phyloP scores from a whole-genome alignment of 92 coral and sea anemone genomes.

The Pocillopora meandrina region DNA sequence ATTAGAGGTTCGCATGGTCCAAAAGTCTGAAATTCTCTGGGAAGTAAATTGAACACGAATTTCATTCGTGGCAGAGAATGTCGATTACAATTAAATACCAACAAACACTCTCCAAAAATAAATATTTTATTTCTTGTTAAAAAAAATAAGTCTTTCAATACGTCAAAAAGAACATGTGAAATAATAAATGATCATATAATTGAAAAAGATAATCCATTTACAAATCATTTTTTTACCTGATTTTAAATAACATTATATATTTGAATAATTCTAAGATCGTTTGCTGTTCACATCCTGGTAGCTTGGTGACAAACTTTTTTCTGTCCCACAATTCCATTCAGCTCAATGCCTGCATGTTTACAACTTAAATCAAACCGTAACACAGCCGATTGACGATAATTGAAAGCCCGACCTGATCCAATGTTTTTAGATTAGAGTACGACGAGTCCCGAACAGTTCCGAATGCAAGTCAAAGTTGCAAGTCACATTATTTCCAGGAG shows the following conservation, averaged over 20 bases:
- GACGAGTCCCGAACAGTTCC: too few species aligned
- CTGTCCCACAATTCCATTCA: not conserved
- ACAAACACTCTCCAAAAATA: not conserved
- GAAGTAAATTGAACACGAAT: too few species aligned
- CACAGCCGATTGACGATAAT: not conserved
- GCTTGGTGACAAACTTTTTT: not conserved
- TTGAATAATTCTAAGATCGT: not conserved
- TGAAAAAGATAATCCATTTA: slow-evolving; percentile 20
- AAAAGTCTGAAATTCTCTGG: too few species aligned
- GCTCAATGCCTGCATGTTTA: not conserved
- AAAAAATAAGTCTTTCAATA: not conserved
- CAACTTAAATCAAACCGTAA: not conserved
- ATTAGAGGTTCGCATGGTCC: too few species aligned
- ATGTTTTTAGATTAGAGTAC: too few species aligned
- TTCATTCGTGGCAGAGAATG: too few species aligned
- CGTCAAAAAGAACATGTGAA: not conserved
- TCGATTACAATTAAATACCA: too few species aligned
- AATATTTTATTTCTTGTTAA: slow-evolving; percentile 5
- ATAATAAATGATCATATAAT: slow-evolving; percentile 3
- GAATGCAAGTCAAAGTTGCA: too few species aligned
- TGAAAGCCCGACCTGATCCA: not conserved
- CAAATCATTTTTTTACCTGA: slow-evolving; percentile 13
- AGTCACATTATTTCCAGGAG: too few species aligned
- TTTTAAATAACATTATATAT: slow-evolving; percentile 25
- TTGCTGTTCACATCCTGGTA: not conserved